Conservation (phyloP, 2,797 vertebrate species). For the Poecilia wingei region DNA sequence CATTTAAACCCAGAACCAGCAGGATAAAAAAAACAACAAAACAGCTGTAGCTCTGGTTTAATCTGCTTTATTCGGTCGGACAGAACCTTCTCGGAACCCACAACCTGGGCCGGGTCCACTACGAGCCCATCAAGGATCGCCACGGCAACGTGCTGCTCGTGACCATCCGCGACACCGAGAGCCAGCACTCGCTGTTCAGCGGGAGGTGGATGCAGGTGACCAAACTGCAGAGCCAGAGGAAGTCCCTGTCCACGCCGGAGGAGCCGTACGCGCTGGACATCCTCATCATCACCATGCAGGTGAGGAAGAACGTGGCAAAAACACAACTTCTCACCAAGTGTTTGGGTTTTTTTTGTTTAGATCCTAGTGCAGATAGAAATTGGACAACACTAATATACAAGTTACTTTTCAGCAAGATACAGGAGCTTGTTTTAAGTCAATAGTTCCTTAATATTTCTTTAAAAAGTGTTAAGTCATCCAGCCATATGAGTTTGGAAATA, state of each 20-base stretch:
- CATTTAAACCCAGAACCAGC: neutral
- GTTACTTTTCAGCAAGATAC: too few species aligned
- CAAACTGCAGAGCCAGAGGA: slow-evolving; percentile 97
- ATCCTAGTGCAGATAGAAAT: too few species aligned
- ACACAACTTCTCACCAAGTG: neutral
- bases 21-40: too few species aligned
- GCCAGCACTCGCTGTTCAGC: slow-evolving; percentile 89
- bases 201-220: slow-evolving; percentile 96
- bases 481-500: too few species aligned
- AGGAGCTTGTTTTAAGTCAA: too few species aligned
- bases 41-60: neutral
- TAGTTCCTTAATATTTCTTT: too few species aligned
- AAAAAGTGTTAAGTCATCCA: too few species aligned
- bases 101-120: slow-evolving; percentile 94
- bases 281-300: slow-evolving; percentile 97
- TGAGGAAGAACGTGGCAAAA: slow-evolving; percentile 39
- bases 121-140: slow-evolving; percentile 96
- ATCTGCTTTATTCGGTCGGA: neutral
- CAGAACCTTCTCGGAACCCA: slow-evolving; percentile 96
- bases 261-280: slow-evolving; percentile 96
- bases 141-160: slow-evolving; percentile 95
- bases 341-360: too few species aligned
- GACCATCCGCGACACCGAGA: slow-evolving; percentile 91
- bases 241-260: slow-evolving; percentile 96
- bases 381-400: too few species aligned